These are phyloP conservation scores for Anoplopoma fimbria DNA, from an alignment of 2,113 vertebrate species.

Conservation along the genomic window DNA sequence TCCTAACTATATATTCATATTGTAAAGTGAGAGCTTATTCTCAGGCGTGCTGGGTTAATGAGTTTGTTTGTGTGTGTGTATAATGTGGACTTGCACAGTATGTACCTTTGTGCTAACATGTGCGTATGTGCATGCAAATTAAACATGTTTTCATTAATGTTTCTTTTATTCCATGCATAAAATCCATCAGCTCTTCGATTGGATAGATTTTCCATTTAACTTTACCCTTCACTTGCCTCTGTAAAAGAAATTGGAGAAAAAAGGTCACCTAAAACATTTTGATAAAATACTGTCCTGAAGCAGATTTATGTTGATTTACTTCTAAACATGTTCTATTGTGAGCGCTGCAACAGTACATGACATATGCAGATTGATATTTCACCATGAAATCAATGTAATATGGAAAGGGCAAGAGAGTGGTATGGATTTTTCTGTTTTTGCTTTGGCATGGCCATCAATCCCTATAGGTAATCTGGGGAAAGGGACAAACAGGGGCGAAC, in stretches of 20 bases:
- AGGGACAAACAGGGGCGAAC: constrained; percentile 35
- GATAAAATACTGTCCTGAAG: constrained; percentile 42
- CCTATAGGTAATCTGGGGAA: constrained; percentile 66
- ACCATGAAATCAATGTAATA: constrained; percentile 67
- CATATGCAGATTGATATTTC: constrained; percentile 73
- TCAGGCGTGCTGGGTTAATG: constrained; percentile 8
- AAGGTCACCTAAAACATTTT: neutral
- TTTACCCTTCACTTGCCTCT: constrained; percentile 6
- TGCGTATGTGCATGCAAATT: constrained; percentile 3
- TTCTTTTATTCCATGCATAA: constrained; percentile 37
- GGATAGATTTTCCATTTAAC: constrained; percentile 30
- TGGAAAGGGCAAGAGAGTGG: constrained; percentile 62
- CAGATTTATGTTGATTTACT: constrained; percentile 53
- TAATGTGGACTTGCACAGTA: neutral
- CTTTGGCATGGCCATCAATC: constrained; percentile 73
- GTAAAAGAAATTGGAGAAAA: neutral
- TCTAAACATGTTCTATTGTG: constrained; percentile 38
- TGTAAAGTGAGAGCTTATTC: neutral
- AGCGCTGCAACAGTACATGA: constrained; percentile 40
- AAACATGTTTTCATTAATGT: constrained; percentile 31
- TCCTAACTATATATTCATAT: constrained; percentile 3
- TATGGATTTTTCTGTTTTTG: constrained; percentile 75
- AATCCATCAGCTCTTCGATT: constrained; percentile 7
- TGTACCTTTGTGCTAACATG: neutral
- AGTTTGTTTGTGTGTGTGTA: neutral